Conservation (phyloP, 2,797 vertebrate species). For the Phataginus tetradactyla region DNA sequence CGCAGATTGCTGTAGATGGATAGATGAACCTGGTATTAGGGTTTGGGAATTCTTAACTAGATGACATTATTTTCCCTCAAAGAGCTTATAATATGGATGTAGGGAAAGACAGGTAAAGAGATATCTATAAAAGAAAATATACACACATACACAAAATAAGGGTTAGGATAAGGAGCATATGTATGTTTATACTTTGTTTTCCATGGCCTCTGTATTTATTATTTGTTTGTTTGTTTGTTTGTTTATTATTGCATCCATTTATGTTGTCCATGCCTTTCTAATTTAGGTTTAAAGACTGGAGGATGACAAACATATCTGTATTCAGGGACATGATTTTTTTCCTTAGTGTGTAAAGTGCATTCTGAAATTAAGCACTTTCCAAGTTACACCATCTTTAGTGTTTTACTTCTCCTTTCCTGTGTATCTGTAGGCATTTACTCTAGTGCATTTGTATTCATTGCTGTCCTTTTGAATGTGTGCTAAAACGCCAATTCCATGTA, state of each 20-base stretch:
- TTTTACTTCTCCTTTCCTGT: neutral
- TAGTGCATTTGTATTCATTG: neutral
- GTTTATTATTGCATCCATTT: neutral
- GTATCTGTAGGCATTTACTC: neutral
- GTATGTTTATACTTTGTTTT: neutral
- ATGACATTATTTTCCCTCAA: neutral
- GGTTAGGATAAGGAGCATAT: neutral
- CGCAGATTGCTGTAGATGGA: neutral
- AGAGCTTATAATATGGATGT: neutral
- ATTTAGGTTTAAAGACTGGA: neutral
- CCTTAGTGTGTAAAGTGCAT: neutral
- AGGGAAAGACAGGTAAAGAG: neutral
- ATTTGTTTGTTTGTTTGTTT: neutral
- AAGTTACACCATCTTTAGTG: neutral
- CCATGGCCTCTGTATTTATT: neutral
- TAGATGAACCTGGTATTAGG: neutral
- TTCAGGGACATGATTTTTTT: neutral
- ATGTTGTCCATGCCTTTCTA: neutral
- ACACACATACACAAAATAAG: fast-evolving
- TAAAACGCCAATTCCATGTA: neutral
- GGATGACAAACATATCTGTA: neutral
- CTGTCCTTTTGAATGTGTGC: neutral
- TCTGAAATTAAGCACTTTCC: constrained; percentile 29
- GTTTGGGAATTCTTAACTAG: neutral
- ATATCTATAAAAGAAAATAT: neutral